These are phyloP conservation scores for Sebastiscus tertius DNA, from an alignment of 2,797 vertebrate genomes.

Conservation along the genomic window DNA sequence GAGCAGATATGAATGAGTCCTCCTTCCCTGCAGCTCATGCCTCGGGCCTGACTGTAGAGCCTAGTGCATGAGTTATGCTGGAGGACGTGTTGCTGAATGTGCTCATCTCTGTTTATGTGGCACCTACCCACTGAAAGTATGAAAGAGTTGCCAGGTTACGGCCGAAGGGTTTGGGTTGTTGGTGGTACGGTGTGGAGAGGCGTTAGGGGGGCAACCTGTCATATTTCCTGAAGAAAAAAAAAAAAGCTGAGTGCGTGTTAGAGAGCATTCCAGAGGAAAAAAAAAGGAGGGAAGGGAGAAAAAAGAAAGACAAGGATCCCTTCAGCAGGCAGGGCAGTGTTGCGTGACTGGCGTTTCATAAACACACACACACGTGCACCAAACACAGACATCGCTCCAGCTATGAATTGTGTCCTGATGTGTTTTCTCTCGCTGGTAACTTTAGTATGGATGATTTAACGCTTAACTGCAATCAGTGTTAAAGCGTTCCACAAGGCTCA, in stretches of 20 bases:
- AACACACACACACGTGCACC: constrained; percentile 55
- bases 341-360: constrained; percentile 78
- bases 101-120: constrained; percentile 69
- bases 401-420: constrained; percentile 74
- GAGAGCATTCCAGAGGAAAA: constrained; percentile 60
- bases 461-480: constrained; percentile 86
- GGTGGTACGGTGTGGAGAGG: constrained; percentile 15
- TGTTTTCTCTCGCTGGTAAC: constrained; percentile 81
- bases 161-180: constrained; percentile 18
- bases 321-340: constrained; percentile 73
- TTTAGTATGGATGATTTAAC: constrained; percentile 86
- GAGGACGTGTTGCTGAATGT: constrained; percentile 29
- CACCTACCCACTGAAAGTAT: constrained; percentile 65
- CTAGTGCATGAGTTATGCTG: background rate
- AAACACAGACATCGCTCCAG: constrained; percentile 53
- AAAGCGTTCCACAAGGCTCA: constrained; percentile 82
- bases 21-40: background rate
- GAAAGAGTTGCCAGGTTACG: constrained; percentile 71
- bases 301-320: constrained; percentile 75
- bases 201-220: constrained; percentile 61
- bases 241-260: constrained; percentile 53
- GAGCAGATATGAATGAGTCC: constrained; percentile 12
- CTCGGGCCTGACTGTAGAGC: background rate
- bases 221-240: constrained; percentile 68
- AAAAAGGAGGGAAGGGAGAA: constrained; percentile 17